A percentile compares a stretch with the other conserved stretches of the same genome.
These are phyloP conservation scores for Raphicerus campestris DNA, from an alignment of 2,113 vertebrate genomes.

Conservation along the genomic window DNA sequence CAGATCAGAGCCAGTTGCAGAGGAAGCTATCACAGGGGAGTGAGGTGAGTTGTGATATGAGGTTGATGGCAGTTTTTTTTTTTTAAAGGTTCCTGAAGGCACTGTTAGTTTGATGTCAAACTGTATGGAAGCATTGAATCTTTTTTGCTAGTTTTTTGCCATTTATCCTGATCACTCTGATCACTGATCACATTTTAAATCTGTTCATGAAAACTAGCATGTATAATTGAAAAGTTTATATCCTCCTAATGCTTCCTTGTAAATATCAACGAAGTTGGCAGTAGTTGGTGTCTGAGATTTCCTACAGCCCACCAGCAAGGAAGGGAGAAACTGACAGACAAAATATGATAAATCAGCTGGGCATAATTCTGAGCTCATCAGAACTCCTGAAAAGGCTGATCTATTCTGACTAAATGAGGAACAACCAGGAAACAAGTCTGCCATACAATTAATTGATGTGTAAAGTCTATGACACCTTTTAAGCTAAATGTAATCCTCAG, in stretches of 20 bases:
- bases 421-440: constrained; percentile 45
- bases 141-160: background rate
- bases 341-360: background rate
- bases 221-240: constrained; percentile 29
- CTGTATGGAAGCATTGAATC: background rate
- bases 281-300: constrained; percentile 6
- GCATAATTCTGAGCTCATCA: background rate
- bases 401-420: constrained; percentile 37
- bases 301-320: background rate
- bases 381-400: constrained; percentile 47
- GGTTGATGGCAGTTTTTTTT: background rate
- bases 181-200: constrained; percentile 4
- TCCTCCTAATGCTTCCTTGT: background rate
- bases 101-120: background rate
- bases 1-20: background rate
- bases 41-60: background rate
- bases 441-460: constrained; percentile 68
- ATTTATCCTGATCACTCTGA: background rate
- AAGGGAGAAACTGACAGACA: background rate
- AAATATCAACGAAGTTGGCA: constrained; percentile 52
- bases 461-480: constrained; percentile 60
- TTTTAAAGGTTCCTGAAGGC: background rate
- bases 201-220: constrained; percentile 15
- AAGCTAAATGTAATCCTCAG: constrained; percentile 71
- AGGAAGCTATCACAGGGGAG: background rate